Evolutionary conservation across 35 echinoderm and acorn worm species (phyloP).

Genomic region (Heliocidaris tuberculata): DNA sequence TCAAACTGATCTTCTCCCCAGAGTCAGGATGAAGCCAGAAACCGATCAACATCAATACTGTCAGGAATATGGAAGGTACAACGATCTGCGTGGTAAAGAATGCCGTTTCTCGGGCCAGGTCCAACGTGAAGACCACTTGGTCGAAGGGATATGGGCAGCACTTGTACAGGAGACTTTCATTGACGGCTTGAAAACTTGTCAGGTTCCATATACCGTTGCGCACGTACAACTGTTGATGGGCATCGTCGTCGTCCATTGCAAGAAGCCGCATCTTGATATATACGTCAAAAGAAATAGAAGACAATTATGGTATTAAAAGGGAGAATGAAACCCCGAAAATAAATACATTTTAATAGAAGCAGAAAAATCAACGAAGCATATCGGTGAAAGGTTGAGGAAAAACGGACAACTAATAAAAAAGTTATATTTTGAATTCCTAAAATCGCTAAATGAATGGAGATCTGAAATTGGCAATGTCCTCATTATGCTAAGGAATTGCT

Average conservation of each 20-base stretch:
- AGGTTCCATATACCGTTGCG: background rate
- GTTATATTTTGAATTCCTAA: too few species aligned
- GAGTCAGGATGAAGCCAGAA: slow-evolving; percentile 26
- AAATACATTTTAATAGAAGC: too few species aligned
- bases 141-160: slow-evolving; percentile 1
- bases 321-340: too few species aligned
- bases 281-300: background rate
- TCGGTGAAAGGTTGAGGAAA: too few species aligned
- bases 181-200: background rate
- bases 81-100: slow-evolving; percentile 6
- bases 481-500: too few species aligned
- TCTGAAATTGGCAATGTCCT: too few species aligned
- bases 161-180: background rate
- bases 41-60: background rate
- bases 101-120: background rate
- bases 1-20: background rate
- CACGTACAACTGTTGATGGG: background rate
- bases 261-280: background rate
- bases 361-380: too few species aligned
- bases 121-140: background rate
- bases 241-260: background rate
- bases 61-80: background rate
- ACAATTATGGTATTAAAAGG: background rate
- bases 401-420: too few species aligned
- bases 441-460: too few species aligned